phyloP scores from a whole-genome alignment of 2,113 vertebrate species.

The Mormyrus lacerda region DNA sequence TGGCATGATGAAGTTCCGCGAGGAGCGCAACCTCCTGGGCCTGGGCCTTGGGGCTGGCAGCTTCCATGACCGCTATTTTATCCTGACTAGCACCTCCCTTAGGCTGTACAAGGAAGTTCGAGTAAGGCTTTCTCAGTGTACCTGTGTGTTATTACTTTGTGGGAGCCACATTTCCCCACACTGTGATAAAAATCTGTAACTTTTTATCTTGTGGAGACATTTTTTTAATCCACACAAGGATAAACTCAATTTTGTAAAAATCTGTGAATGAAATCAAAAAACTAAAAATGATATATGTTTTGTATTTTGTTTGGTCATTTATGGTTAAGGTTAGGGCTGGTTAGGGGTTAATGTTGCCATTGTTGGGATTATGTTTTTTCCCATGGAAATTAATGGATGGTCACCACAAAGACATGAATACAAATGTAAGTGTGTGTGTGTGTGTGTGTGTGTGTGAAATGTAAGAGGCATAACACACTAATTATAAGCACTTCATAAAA shows the following conservation, averaged over 20 bases:
- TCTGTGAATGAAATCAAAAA: neutral
- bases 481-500: neutral
- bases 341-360: neutral
- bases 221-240: neutral
- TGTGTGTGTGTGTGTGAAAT: neutral
- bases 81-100: conserved; percentile 72
- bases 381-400: neutral
- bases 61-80: conserved; percentile 90
- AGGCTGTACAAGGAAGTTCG: conserved; percentile 87
- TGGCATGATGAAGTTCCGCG: conserved; percentile 84
- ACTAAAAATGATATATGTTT: neutral
- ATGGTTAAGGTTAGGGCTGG: neutral
- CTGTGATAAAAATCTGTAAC: neutral
- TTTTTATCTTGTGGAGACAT: neutral
- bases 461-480: neutral
- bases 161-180: neutral
- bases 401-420: neutral
- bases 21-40: conserved; percentile 77
- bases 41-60: conserved; percentile 66
- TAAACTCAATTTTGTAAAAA: neutral
- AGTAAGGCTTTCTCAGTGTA: conserved; percentile 55
- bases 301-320: neutral
- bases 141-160: neutral
- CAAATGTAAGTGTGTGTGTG: neutral
- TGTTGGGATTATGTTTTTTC: no score